These are phyloP conservation scores for Halcyon leucocephala DNA, from an alignment of 2,797 vertebrate genomes.

Conservation along the genomic window DNA sequence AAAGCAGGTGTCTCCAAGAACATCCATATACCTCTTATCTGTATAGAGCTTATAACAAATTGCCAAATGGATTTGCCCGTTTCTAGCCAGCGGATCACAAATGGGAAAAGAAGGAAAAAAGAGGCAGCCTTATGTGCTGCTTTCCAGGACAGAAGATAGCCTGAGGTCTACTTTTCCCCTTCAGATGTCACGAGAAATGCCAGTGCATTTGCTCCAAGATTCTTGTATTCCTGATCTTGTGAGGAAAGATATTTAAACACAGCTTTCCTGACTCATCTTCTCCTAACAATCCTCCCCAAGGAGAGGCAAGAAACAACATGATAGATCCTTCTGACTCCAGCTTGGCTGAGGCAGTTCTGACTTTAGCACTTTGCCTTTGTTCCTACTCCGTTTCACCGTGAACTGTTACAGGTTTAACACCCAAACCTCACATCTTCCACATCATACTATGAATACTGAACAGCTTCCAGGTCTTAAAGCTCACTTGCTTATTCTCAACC, in stretches of 20 bases:
- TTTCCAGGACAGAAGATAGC: constrained; percentile 22
- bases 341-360: constrained; percentile 25
- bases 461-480: background rate
- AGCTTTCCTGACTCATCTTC: constrained; percentile 43
- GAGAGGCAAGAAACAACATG: constrained; percentile 57
- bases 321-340: constrained; percentile 55
- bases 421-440: background rate
- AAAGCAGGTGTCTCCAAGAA: background rate
- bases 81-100: background rate
- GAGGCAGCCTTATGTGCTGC: background rate
- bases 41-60: background rate
- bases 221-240: background rate
- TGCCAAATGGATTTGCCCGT: background rate
- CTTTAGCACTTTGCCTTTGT: constrained; percentile 24
- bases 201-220: background rate
- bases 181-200: constrained; percentile 32
- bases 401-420: background rate
- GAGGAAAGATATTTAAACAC: background rate
- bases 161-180: constrained; percentile 22
- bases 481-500: background rate
- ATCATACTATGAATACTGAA: background rate
- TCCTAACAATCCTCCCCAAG: constrained; percentile 22
- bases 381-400: background rate
- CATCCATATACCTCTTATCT: background rate
- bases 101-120: background rate